Base-by-base conservation (phyloP, 1,140 invertebrate genomes). In the Dendroctonus valens region DNA sequence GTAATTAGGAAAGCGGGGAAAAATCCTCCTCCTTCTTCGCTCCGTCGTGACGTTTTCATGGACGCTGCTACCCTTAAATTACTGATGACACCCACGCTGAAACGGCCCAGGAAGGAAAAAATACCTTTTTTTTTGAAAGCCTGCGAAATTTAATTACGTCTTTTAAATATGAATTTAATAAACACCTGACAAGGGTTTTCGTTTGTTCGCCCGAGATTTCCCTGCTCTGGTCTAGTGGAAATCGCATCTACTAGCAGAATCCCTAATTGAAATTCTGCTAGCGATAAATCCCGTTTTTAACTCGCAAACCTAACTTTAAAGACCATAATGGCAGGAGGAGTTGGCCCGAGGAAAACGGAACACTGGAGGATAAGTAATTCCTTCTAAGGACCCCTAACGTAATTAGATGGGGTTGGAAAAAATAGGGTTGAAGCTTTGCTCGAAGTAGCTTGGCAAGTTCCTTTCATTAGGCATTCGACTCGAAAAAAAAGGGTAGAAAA, bases 391-490 rank as follows among this genome's bases (percentile, higher is more conserved):
- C 70, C 67, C 70, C 61, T 58, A 73, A 72, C 67, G 72, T 71
- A 73, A 73, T 73, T 73, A 73, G 72, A 70, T 73, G 70, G 72
- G 72, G 72, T 66, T 69, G 71, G 59, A 70, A 71, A 73, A 73
- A 73, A 71, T 66, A 73, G 72, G 72, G 72, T 73, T 73, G 72
- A 70, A 68, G 65, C 59, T 68, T 68, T 59, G 57, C 67, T 66
- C 61, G n/a, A 44, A 65, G 41, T 70, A n/a, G 51, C 60, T 70
- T 67, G 55, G 8, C 6, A 38, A 40, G 50, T 51, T 15, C n/a
- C 6, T 57, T 40, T 58, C 40, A 42, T 65, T 49, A 52, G 15
- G 53, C 54, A 65, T 49, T 65, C 46, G 51, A 64, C 37, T 37
- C 26, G 58, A 51, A 57, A 54, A 59, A 65, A 59, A 65, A 59